phyloP scores from a whole-genome alignment of 2,888 invertebrate genomes.

The Spilosoma lubricipeda region DNA sequence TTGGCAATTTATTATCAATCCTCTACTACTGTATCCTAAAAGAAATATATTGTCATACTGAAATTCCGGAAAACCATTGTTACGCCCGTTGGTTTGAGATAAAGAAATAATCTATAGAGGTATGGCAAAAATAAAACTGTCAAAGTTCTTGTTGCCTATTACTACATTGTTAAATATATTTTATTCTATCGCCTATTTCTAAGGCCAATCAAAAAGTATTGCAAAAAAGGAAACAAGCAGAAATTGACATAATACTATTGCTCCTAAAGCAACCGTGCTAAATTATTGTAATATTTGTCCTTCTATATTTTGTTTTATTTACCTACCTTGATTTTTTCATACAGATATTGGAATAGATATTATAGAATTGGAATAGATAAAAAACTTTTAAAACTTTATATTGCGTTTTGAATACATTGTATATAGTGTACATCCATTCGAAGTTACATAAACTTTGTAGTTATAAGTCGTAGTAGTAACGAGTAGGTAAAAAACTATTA shows the following conservation, averaged over 20 bases:
- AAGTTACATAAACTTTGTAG: too few relatives aligned
- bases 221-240: background rate
- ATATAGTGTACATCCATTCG: too few relatives aligned
- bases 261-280: too few relatives aligned
- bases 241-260: background rate
- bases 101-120: slow-evolving; percentile 16
- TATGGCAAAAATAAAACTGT: slow-evolving; percentile 11
- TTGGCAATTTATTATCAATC: slow-evolving; percentile 16
- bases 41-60: slow-evolving; percentile 22
- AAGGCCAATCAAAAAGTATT: background rate
- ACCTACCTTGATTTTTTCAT: too few relatives aligned
- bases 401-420: too few relatives aligned
- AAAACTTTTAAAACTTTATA: too few relatives aligned
- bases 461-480: too few relatives aligned
- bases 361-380: too few relatives aligned
- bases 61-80: slow-evolving; percentile 18
- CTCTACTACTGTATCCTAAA: slow-evolving; percentile 11
- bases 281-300: too few relatives aligned
- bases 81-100: slow-evolving; percentile 14
- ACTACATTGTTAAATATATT: background rate
- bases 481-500: too few relatives aligned
- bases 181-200: background rate
- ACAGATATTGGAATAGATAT: too few relatives aligned
- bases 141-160: slow-evolving; percentile 11
- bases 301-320: too few relatives aligned